A percentile compares a stretch with the other conserved stretches of the same genome.
Evolutionary conservation across 2,888 invertebrate genomes (phyloP).

Genomic region (Calliphora vomitoria): DNA sequence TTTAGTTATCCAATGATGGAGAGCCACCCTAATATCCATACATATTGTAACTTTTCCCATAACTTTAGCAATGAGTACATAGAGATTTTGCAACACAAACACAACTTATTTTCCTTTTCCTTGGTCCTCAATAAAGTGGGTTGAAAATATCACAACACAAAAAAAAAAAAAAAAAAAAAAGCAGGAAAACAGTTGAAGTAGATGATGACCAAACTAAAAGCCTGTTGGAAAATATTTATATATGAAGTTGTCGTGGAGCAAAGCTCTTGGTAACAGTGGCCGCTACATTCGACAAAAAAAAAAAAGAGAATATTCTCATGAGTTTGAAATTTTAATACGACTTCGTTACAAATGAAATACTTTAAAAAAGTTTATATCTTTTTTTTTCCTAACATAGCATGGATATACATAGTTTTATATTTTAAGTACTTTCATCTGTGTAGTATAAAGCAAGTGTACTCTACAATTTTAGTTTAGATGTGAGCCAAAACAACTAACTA

Average conservation of each 20-base stretch:
- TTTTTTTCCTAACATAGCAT: conserved; percentile 6
- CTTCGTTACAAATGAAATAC: conserved; percentile 75
- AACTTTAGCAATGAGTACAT: conserved; percentile 49
- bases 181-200: neutral
- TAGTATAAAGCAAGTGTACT: conserved; percentile 36
- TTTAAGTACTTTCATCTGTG: conserved; percentile 47
- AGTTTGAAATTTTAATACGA: conserved; percentile 69
- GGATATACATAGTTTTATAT: conserved; percentile 12
- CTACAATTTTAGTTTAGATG: conserved; percentile 26
- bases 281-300: conserved; percentile 29
- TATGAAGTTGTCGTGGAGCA: conserved; percentile 24
- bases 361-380: conserved; percentile 69
- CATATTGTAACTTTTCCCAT: conserved; percentile 56
- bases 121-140: conserved; percentile 20
- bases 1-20: no score
- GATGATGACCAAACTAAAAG: conserved; percentile 58
- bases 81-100: conserved; percentile 42
- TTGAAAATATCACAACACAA: conserved; percentile 13
- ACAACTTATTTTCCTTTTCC: conserved; percentile 40
- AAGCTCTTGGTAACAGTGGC: conserved; percentile 48
- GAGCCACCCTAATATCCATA: conserved; percentile 18
- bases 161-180: neutral
- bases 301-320: conserved; percentile 57
- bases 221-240: conserved; percentile 56
- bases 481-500: conserved; percentile 21